Evolutionary conservation across 2,797 vertebrate species (phyloP).

Genomic region (Sebastes baramenuke): DNA sequence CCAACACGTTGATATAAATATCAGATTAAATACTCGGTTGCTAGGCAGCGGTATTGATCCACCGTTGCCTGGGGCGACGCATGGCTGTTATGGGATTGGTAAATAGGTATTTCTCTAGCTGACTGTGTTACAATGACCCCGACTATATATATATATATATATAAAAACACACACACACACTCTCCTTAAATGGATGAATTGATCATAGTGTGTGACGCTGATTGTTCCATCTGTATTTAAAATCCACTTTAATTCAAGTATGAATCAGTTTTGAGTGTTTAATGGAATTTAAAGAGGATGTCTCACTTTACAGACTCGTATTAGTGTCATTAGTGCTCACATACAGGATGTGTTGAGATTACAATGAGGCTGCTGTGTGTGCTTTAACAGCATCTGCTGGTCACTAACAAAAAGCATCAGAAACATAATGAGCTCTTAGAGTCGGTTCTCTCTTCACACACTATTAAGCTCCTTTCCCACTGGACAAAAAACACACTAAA

Average conservation of each 20-base stretch:
- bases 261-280: conserved; percentile 28
- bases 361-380: background rate
- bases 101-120: conserved; percentile 26
- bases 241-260: conserved; percentile 58
- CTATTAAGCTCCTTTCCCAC: background rate
- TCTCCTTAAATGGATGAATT: conserved; percentile 11
- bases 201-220: background rate
- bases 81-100: conserved; percentile 13
- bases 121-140: conserved; percentile 26
- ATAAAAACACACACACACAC: conserved; percentile 12
- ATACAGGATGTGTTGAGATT: background rate
- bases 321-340: background rate
- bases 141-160: too few species aligned
- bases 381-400: background rate
- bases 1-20: conserved; percentile 56
- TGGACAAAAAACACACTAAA: background rate
- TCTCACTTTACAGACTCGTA: background rate
- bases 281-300: background rate
- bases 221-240: conserved; percentile 54
- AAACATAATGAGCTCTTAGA: background rate
- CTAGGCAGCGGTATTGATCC: conserved; percentile 56
- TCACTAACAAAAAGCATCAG: background rate
- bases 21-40: conserved; percentile 54
- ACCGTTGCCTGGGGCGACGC: conserved; percentile 34
- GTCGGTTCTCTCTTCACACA: background rate